Evolutionary conservation across 2,113 vertebrate genomes (phyloP).

Genomic region (Paramormyrops kingsleyae): DNA sequence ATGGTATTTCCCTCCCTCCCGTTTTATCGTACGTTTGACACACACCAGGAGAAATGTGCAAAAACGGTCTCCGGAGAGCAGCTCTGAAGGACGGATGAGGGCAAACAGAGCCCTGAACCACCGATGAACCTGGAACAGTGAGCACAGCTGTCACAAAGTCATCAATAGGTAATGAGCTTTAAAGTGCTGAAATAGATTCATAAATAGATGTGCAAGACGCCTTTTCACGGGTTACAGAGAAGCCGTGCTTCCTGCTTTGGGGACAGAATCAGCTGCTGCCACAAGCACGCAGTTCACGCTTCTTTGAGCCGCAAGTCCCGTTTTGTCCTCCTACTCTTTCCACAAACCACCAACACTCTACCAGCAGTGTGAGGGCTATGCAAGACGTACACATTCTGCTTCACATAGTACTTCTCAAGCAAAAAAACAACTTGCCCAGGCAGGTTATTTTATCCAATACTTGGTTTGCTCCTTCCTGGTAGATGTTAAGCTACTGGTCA

Average conservation of each 20-base stretch:
- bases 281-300: not conserved
- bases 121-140: constrained; percentile 3
- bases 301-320: not conserved
- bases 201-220: not conserved
- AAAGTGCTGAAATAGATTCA: constrained; percentile 5
- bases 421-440: not conserved
- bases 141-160: constrained; percentile 12
- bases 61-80: not conserved
- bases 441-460: not conserved
- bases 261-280: not conserved
- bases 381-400: not conserved
- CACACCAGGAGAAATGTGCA: not conserved
- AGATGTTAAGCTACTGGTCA: not conserved
- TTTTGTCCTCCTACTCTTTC: not conserved
- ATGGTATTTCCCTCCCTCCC: not conserved
- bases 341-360: not conserved
- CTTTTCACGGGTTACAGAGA: not conserved
- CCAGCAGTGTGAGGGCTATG: not conserved
- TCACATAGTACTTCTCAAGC: not conserved
- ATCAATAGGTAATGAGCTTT: constrained; percentile 21
- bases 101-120: not conserved
- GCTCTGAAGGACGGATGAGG: not conserved
- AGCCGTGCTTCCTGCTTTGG: not conserved
- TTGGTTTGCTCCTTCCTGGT: not conserved
- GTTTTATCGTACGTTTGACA: not conserved